Conservation (phyloP, 1,140 invertebrate genomes). For the Trigoniulus corallinus region DNA sequence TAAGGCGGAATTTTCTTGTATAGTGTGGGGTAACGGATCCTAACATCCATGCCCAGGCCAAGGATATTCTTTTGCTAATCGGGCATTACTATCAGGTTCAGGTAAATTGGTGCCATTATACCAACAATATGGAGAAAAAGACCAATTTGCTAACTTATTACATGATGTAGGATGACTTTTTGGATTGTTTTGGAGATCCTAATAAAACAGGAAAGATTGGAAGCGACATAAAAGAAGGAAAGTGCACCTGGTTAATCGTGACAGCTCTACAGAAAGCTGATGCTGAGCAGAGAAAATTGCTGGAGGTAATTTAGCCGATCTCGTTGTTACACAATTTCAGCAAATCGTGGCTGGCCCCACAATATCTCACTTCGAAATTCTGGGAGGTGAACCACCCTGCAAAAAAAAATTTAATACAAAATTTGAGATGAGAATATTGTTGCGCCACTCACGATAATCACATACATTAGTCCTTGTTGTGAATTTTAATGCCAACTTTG, state of each 20-base stretch:
- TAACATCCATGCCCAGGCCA: conserved; percentile 64
- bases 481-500: no score
- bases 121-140: not conserved
- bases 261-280: conserved; percentile 66
- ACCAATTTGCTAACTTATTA: not conserved
- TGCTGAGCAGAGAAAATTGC: conserved; percentile 38
- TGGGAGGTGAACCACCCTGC: no score
- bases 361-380: conserved; percentile 1
- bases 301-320: no score
- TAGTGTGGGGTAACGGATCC: conserved; percentile 61
- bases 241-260: conserved; percentile 89
- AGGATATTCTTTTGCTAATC: conserved; percentile 79
- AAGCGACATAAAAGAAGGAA: conserved; percentile 85
- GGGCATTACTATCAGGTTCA: conserved; percentile 95
- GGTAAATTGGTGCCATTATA: conserved; percentile 31
- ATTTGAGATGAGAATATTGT: no score
- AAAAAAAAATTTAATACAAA: no score
- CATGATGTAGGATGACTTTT: conserved; percentile 56
- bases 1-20: no score
- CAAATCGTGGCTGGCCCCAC: not conserved
- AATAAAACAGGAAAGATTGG: conserved; percentile 71
- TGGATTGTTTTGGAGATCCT: conserved; percentile 82
- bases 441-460: no score
- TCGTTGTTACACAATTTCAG: not conserved
- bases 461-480: no score